Evolutionary conservation across 2,113 vertebrate species (phyloP), one percentile per base, ranked within the genome.

Genomic region (Gnathonemus longibarbis): DNA sequence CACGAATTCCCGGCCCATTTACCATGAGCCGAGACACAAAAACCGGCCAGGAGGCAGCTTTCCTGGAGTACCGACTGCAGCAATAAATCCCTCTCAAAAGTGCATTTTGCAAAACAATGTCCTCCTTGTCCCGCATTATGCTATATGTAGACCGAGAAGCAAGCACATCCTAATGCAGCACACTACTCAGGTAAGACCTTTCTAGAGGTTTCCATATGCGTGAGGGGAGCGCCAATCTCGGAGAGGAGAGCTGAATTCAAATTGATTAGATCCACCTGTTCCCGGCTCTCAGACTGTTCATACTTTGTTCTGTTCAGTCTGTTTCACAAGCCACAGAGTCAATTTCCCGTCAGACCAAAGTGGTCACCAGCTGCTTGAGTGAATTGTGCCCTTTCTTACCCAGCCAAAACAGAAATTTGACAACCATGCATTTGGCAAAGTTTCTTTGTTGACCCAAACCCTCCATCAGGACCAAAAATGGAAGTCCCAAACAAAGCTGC

Each of bases 1-100:
- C 85, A 52, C 45, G n/a, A 91, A 88, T 91, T 94, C 93, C 89
- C 91, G 91, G 90, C 48, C 74, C 88, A 49, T 90, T 52, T 80
- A 88, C 31, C 88, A 87, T 83, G 46, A 80, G 49, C 17, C 21
- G 2, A 84, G 19, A 84, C 35, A 84, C 35, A 46, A 84, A 83
- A 31, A n/a, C 27, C 45, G 66, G 77, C 31, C 89, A 42, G 49
- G 21, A 15, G 35, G 89, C 10, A 45, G 35, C 49, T 58, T 66
- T 39, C 49, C 77, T n/a, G 89, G 11, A 50, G 21, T 17, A 17
- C 31, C 52, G 3, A 80, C 27, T 48, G 45, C 45, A 77, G 62
- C 46, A 27, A 89, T 89, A 27, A 83, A 56, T 88, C 88, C 62
- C 86, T 89, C 74, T 94, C 88, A 62, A 62, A 89, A 88, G 80